phyloP scores from a whole-genome alignment of 2,888 invertebrate genomes.

The Cosmia trapezina region DNA sequence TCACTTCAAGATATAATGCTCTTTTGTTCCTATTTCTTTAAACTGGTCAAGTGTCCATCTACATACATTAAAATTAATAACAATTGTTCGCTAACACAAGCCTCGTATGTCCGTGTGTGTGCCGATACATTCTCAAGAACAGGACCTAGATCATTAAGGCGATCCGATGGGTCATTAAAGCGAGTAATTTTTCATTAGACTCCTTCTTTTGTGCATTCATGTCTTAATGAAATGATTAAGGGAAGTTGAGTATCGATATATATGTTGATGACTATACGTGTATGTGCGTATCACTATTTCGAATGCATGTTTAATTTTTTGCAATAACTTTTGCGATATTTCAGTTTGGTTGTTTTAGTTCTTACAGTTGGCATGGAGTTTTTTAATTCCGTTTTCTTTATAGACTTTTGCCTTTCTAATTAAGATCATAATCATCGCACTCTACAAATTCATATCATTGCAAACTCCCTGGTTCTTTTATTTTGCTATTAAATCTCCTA shows the following conservation, averaged over 20 bases:
- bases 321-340: not conserved
- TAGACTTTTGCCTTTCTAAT: not conserved
- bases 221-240: slow-evolving; percentile 85
- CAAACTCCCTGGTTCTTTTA: not conserved
- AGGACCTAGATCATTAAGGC: slow-evolving; percentile 81
- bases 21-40: slow-evolving; percentile 16
- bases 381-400: not conserved
- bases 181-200: slow-evolving; percentile 82
- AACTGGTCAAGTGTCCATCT: slow-evolving; percentile 29
- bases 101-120: slow-evolving; percentile 26
- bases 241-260: slow-evolving; percentile 74
- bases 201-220: slow-evolving; percentile 77
- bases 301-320: not conserved
- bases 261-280: slow-evolving; percentile 32
- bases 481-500: not conserved
- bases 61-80: slow-evolving; percentile 47
- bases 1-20: not conserved
- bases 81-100: slow-evolving; percentile 46
- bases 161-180: slow-evolving; percentile 80
- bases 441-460: not conserved
- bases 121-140: slow-evolving; percentile 66
- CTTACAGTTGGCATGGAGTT: not conserved
- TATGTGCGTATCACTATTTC: slow-evolving; percentile 50
- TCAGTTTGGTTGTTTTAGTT: not conserved
- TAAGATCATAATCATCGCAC: not conserved